Base-by-base conservation (phyloP, 2,888 invertebrate species). In the Lycophotia porphyrea region DNA sequence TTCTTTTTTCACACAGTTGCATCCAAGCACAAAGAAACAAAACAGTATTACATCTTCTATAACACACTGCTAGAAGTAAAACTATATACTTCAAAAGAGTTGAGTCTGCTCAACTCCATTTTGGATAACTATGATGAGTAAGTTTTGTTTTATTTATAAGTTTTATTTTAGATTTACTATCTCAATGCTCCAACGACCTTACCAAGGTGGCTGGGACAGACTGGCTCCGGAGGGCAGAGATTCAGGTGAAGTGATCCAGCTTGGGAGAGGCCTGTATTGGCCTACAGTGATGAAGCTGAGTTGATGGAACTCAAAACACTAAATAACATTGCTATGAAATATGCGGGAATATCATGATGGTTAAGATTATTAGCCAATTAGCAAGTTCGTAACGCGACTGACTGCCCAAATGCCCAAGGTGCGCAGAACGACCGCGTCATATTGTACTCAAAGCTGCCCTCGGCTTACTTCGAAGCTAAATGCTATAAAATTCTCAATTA, bases 11-110 rank as follows among this genome's bases (percentile, higher is more conserved):
- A 93, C 97, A 80, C 95, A 99, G 99, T 99, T 91, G 98, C 99
- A 81, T 98, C 98, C 44, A 99, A 99, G 90, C 99, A 99, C 93
- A 98, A 98, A 92, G 99, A 99, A 97, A 99, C 99, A 0, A 99
- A 99, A 94, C 99, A 99, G 96, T 99, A 99, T 96, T 99, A 98
- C 93, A 99, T 99, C 60, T 97, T 99, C 81, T 99, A 99, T 95
- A 99, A 99, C 93, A 99, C 99, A 4, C 96, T 99, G 72, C 98
- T 99, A 92, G 99, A 99, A 95, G 98, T 98, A n/a, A 98, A 98
- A 93, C 97, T 98, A 60, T 99, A 99, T 93, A 97, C 99, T 91
- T 98, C 98, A 83, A 99, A 99, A 93, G 99, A 99, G 95, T 97
- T 99, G 73, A 98, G 98, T 39, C 94, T 99, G 71, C 95, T 99